These are phyloP conservation scores for Monochamus saltuarius DNA, from an alignment of 1,140 invertebrate species.

Conservation along the genomic window DNA sequence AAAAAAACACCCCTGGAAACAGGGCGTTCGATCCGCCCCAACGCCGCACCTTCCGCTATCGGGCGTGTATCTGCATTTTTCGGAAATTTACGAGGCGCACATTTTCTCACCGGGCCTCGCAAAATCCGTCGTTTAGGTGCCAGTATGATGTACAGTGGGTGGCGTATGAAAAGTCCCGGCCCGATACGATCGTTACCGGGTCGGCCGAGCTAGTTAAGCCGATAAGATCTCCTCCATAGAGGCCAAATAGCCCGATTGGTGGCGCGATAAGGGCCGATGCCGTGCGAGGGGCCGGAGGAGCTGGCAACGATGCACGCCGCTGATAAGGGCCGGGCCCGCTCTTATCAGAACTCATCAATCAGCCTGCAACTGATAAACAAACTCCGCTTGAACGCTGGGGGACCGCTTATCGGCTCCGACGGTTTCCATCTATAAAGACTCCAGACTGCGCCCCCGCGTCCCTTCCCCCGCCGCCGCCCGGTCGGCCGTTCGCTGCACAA, in stretches of 20 bases:
- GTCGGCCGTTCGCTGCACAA: conserved; percentile 37
- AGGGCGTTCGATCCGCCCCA: no score
- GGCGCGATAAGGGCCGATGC: conserved; percentile 31
- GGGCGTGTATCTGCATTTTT: no score
- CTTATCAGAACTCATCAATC: conserved; percentile 49
- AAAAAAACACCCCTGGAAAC: no score
- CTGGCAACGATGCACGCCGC: conserved; percentile 38
- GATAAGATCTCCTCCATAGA: conserved; percentile 44
- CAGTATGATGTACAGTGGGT: no score
- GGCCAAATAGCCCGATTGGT: conserved; percentile 42
- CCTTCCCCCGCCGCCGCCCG: neutral
- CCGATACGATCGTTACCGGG: conserved; percentile 38
- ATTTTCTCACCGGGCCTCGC: no score
- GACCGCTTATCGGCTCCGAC: conserved; percentile 42
- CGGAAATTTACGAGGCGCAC: no score
- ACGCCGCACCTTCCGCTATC: no score
- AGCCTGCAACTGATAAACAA: conserved; percentile 48
- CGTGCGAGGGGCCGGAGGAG: conserved; percentile 24
- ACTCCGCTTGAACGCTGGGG: conserved; percentile 45
- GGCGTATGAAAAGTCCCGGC: no score
- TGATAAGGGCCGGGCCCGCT: conserved; percentile 44
- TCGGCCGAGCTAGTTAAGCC: conserved; percentile 43
- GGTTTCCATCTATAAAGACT: conserved; percentile 46
- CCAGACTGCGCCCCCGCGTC: conserved; percentile 23
- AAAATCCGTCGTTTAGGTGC: no score